Evolutionary conservation across 2,113 vertebrate genomes (phyloP), one percentile per base, ranked within the genome.

Genomic region (Geococcyx californianus): DNA sequence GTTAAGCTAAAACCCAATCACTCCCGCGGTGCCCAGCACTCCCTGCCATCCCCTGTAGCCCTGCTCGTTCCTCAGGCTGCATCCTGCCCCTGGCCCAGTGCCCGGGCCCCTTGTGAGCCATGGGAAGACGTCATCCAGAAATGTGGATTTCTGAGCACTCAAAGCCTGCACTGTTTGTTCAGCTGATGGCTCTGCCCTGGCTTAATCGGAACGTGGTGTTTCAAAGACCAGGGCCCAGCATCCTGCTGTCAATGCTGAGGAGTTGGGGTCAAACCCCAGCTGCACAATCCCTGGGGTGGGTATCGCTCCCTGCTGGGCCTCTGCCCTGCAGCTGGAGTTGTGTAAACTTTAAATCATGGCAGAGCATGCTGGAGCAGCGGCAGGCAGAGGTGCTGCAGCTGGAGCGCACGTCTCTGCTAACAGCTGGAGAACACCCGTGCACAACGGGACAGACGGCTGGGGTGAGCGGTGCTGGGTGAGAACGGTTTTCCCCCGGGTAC

Each of bases 161-260:
- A 96, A 96, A 95, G 88, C 60, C 95, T 88, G 69, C 76, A 49
- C 85, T 96, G 95, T 95, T 96, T 90, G 62, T 89, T 79, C 88
- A 89, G 92, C 73, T 28, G 86, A 89, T 45, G 78, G 76, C 66
- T 67, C 54, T 83, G 42, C 74, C 44, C 60, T 47, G 63, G 56
- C 51, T 94, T 80, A 18, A 21, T 66, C 8, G 49, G 23, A 87
- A 23, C 2, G 9, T n/a, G 76, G 28, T 23, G 40, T 91, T 95
- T 84, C 34, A 64, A 56, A 87, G 85, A 58, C 31, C 51, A 34
- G 52, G 55, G 47, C 51, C 44, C 66, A 56, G 33, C 38, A 72
- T 67, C 38, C 63, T 1, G 8, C 56, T 58, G 34, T 6, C 13
- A 49, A 18, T 29, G 7, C 26, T 55, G 63, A 86, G 73, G 85